These are phyloP conservation scores for Montipora capitata DNA, from an alignment of 92 coral and sea anemone genomes.

Conservation along the genomic window DNA sequence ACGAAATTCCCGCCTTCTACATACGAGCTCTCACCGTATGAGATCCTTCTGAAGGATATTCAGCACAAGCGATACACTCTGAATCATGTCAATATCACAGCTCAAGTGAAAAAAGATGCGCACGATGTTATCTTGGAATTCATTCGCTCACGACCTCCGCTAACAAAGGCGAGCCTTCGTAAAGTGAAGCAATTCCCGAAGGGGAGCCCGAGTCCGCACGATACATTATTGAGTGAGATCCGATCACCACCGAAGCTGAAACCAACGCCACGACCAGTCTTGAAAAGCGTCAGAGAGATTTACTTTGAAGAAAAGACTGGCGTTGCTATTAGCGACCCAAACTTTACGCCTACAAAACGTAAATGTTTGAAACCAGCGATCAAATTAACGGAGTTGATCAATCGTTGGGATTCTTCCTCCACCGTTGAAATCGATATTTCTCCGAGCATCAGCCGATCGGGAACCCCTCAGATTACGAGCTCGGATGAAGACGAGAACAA, in stretches of 20 bases:
- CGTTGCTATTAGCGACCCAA: slow-evolving; percentile 35
- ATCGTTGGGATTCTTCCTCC: slow-evolving; percentile 90
- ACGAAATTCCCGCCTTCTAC: slow-evolving; percentile 84
- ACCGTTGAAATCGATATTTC: slow-evolving; percentile 57
- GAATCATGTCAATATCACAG: slow-evolving; percentile 64
- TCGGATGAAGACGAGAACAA: slow-evolving; percentile 55
- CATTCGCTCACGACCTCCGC: slow-evolving; percentile 94
- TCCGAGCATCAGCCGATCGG: slow-evolving; percentile 74
- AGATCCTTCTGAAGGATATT: slow-evolving; percentile 88
- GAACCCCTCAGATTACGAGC: slow-evolving; percentile 37
- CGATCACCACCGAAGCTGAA: slow-evolving; percentile 72
- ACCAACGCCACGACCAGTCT: slow-evolving; percentile 73
- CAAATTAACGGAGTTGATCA: slow-evolving; percentile 75
- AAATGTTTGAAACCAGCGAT: slow-evolving; percentile 86
- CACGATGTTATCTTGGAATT: slow-evolving; percentile 89
- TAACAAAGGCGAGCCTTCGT: slow-evolving; percentile 80
- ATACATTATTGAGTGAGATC: slow-evolving; percentile 80
- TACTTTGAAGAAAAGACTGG: slow-evolving; percentile 84
- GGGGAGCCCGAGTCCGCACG: slow-evolving; percentile 77
- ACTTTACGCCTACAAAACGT: slow-evolving; percentile 73
- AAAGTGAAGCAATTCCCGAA: slow-evolving; percentile 79
- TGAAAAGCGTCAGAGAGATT: slow-evolving; percentile 80
- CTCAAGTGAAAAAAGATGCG: slow-evolving; percentile 85
- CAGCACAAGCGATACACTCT: slow-evolving; percentile 85
- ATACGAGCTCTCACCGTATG: slow-evolving; percentile 88